Percentiles rank a stretch among this genome's conserved stretches.
Conservation (phyloP, 2,888 invertebrate genomes). For the Tetragonisca angustula region DNA sequence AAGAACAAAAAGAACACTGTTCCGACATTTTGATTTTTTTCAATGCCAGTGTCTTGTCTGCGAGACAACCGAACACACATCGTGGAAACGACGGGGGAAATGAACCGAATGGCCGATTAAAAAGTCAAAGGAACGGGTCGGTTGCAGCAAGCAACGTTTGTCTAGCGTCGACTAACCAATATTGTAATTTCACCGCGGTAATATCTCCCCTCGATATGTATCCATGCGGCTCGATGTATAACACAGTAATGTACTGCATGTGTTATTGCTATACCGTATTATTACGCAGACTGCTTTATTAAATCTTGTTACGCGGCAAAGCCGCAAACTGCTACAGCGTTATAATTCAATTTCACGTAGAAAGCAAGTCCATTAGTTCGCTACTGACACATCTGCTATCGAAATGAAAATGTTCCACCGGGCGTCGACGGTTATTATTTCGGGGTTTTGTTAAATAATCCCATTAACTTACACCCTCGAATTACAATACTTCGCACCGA, state of each 20-base stretch:
- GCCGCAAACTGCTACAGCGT: slow-evolving; percentile 70
- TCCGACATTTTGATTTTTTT: too few relatives aligned
- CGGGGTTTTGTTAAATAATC: slow-evolving; percentile 29
- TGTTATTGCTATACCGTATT: slow-evolving; percentile 68
- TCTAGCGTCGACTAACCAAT: slow-evolving; percentile 25
- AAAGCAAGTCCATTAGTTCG: slow-evolving; percentile 71
- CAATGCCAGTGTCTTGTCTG: too few relatives aligned
- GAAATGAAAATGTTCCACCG: slow-evolving; percentile 64
- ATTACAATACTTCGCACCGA: background rate
- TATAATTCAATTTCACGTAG: slow-evolving; percentile 70
- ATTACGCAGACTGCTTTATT: slow-evolving; percentile 70
- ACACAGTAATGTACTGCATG: slow-evolving; percentile 60
- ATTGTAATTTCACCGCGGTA: slow-evolving; percentile 46
- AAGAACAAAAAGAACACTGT: too few relatives aligned
- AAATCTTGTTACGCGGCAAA: slow-evolving; percentile 70
- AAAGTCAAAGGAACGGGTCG: background rate
- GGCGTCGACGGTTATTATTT: slow-evolving; percentile 34
- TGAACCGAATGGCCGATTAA: background rate
- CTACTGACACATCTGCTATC: slow-evolving; percentile 53
- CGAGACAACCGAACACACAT: background rate
- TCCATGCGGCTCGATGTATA: slow-evolving; percentile 41
- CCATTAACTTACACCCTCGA: background rate
- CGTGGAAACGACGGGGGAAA: background rate
- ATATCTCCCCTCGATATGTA: slow-evolving; percentile 46
- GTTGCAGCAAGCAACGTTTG: background rate